Conservation (phyloP, 2,797 vertebrate genomes). For the Chromis chromis region DNA sequence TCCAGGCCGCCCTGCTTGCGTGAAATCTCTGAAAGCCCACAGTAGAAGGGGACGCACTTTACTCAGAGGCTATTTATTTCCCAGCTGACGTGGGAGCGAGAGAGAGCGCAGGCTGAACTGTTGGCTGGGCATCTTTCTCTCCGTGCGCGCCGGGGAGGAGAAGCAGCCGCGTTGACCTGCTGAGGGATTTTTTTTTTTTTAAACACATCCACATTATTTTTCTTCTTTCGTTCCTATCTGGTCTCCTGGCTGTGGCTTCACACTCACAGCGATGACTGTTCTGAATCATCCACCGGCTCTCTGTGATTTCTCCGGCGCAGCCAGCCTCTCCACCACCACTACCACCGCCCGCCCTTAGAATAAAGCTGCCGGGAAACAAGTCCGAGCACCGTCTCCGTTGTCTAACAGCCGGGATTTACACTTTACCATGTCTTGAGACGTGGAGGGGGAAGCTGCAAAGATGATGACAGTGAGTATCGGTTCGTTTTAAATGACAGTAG, state of each 20-base stretch:
- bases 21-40: conserved; percentile 41
- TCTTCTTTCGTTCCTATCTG: conserved; percentile 61
- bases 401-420: conserved; percentile 70
- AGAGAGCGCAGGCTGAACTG: conserved; percentile 54
- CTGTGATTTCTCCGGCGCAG: conserved; percentile 70
- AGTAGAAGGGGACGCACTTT: conserved; percentile 64
- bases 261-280: conserved; percentile 77
- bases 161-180: conserved; percentile 55
- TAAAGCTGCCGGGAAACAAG: conserved; percentile 58
- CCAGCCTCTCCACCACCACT: conserved; percentile 39
- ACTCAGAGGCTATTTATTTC: conserved; percentile 58
- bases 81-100: conserved; percentile 71
- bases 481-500: conserved; percentile 31
- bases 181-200: no score
- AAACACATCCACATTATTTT: conserved; percentile 69
- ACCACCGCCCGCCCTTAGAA: conserved; percentile 66
- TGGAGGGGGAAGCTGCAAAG: conserved; percentile 57
- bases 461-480: conserved; percentile 86
- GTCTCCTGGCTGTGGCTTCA: conserved; percentile 65
- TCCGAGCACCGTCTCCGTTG: conserved; percentile 55
- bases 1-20: conserved; percentile 24
- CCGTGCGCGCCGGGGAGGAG: conserved; percentile 43
- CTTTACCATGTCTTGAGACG: conserved; percentile 86
- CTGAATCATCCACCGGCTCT: conserved; percentile 72
- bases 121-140: conserved; percentile 45